A percentile compares a stretch with the other conserved stretches of the same genome.
phyloP scores from a whole-genome alignment of 2,888 invertebrate species.

The Morinoia aosen region DNA sequence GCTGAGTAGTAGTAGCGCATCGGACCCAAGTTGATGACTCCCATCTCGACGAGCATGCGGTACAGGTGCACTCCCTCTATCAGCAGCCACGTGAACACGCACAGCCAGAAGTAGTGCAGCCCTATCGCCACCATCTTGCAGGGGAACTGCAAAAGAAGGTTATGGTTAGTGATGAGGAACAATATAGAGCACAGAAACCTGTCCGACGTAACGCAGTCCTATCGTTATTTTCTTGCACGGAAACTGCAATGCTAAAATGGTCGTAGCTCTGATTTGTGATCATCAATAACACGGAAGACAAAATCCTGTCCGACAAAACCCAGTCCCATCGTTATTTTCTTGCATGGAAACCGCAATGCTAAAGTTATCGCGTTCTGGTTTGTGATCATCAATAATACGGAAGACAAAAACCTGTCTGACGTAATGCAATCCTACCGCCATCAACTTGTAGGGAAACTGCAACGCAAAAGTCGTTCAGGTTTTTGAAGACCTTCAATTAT shows the following conservation, averaged over 20 bases:
- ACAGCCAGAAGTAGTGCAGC: slow-evolving; percentile 93
- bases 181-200: neutral
- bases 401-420: neutral
- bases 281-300: too few relatives aligned
- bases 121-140: slow-evolving; percentile 92
- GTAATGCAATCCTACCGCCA: neutral
- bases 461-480: too few relatives aligned
- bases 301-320: neutral
- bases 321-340: neutral
- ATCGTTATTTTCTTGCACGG: neutral
- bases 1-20: slow-evolving; percentile 92
- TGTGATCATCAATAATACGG: too few relatives aligned
- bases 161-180: neutral
- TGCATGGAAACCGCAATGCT: neutral
- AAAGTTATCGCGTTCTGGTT: neutral
- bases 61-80: slow-evolving; percentile 94
- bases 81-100: slow-evolving; percentile 91
- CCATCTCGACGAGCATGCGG: slow-evolving; percentile 93
- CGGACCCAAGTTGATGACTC: slow-evolving; percentile 95
- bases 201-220: neutral
- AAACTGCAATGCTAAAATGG: neutral
- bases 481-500: too few relatives aligned
- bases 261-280: too few relatives aligned
- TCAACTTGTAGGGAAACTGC: neutral
- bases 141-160: slow-evolving; percentile 76